A percentile compares a stretch with the other conserved stretches of the same genome.
Conservation (phyloP, 2,888 invertebrate genomes). For the Phrixothrix hirtus region DNA sequence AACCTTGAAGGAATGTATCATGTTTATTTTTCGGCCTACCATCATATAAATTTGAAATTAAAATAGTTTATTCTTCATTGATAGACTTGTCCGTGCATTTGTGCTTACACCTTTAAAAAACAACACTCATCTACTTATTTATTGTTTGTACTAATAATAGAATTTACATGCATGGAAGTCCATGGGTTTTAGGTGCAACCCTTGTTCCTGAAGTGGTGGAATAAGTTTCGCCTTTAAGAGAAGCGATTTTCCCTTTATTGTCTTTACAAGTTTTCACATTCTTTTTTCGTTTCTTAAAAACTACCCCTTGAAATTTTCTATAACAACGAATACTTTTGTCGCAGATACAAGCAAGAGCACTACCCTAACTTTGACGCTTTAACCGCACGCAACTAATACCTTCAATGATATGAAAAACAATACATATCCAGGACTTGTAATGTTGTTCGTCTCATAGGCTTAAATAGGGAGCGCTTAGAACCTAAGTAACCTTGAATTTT, state of each 20-base stretch:
- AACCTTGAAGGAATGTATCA: slow-evolving; percentile 32
- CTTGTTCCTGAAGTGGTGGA: not conserved
- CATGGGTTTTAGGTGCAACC: not conserved
- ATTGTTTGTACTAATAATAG: not conserved
- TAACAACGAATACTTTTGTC: too few relatives aligned
- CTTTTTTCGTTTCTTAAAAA: not conserved
- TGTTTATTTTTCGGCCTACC: slow-evolving; percentile 31
- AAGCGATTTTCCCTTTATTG: not conserved
- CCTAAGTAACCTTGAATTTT: too few relatives aligned
- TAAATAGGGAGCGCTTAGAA: too few relatives aligned
- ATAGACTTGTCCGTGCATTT: too few relatives aligned
- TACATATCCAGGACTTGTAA: too few relatives aligned
- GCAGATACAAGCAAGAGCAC: too few relatives aligned
- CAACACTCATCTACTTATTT: not conserved
- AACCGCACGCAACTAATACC: too few relatives aligned
- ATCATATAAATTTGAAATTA: slow-evolving; percentile 21
- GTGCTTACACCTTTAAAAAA: slow-evolving; percentile 2
- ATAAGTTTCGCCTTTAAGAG: not conserved
- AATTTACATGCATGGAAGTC: slow-evolving; percentile 1
- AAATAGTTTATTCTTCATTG: slow-evolving; percentile 27
- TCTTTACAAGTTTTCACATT: not conserved
- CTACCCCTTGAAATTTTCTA: too few relatives aligned
- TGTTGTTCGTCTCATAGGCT: too few relatives aligned
- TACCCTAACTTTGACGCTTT: too few relatives aligned
- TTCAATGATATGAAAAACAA: too few relatives aligned